These are phyloP conservation scores for Ammodramus savannarum DNA, from an alignment of 2,113 vertebrate species.

Conservation along the genomic window DNA sequence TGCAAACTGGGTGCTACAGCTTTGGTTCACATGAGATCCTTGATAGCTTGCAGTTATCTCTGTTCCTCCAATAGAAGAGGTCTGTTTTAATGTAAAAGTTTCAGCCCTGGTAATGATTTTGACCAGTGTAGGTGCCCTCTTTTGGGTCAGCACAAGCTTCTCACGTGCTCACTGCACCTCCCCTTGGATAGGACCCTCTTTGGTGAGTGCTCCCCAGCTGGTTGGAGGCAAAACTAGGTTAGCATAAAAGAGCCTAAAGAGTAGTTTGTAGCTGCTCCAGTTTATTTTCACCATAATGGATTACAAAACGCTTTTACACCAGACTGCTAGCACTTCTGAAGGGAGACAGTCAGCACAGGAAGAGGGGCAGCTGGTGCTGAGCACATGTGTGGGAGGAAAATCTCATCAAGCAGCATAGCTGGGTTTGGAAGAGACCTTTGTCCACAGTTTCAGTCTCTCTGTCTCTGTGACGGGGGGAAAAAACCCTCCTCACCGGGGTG, in stretches of 20 bases:
- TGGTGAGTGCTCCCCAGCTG: background rate
- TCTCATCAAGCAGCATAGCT: background rate
- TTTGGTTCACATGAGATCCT: background rate
- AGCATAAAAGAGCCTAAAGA: background rate
- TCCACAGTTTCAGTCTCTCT: conserved; percentile 11
- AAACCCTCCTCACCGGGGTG: background rate
- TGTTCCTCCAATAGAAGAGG: background rate
- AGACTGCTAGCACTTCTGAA: conserved; percentile 32
- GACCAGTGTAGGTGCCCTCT: background rate
- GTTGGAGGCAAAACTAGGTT: background rate
- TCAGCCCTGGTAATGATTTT: background rate
- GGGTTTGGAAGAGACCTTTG: conserved; percentile 46
- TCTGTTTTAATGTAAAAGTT: background rate
- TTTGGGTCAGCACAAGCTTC: background rate
- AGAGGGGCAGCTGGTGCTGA: conserved; percentile 39
- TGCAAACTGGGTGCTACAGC: background rate
- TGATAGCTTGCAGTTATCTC: background rate
- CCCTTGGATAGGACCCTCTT: background rate
- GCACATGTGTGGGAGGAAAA: conserved; percentile 39
- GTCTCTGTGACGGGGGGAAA: background rate
- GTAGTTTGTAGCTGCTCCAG: background rate
- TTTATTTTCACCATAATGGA: background rate
- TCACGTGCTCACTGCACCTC: rapidly evolving
- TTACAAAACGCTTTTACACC: conserved; percentile 1
- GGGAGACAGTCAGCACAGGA: conserved; percentile 36